A percentile compares a stretch with the other conserved stretches of the same genome.
Evolutionary conservation across 2,113 vertebrate genomes (phyloP).

Genomic region (Erpornis zantholeuca): DNA sequence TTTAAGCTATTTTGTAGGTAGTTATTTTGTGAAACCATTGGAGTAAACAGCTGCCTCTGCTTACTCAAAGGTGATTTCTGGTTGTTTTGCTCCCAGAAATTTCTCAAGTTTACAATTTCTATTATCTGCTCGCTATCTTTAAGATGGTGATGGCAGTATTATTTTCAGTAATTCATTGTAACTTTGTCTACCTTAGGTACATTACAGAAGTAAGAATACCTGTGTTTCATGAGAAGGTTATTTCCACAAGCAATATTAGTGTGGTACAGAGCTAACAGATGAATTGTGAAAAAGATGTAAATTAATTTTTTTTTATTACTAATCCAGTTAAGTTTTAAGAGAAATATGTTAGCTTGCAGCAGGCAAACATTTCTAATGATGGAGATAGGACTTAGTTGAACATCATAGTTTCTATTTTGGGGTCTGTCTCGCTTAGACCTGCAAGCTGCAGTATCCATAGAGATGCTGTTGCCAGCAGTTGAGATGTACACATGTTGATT

Average conservation of each 20-base stretch:
- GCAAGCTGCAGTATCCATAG: conserved; percentile 32
- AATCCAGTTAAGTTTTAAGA: neutral
- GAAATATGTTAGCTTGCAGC: neutral
- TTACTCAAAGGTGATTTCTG: neutral
- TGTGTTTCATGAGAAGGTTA: neutral
- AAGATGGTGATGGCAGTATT: neutral
- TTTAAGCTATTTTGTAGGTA: neutral
- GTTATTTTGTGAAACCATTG: neutral
- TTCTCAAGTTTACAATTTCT: neutral
- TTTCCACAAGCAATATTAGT: neutral
- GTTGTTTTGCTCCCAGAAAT: neutral
- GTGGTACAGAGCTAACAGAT: neutral
- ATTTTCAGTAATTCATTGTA: neutral
- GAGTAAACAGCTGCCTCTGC: neutral
- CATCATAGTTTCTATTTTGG: neutral
- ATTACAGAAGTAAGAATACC: neutral
- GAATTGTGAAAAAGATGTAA: neutral
- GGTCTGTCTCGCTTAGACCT: neutral
- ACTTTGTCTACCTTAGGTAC: neutral
- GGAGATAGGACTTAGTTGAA: neutral
- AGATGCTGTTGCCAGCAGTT: neutral
- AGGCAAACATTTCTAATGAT: neutral
- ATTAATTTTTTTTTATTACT: neutral
- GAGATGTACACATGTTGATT: conserved; percentile 34
- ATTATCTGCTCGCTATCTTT: neutral